Evolutionary conservation across 1,140 invertebrate species (phyloP).

Genomic region (Dryas iulia): DNA sequence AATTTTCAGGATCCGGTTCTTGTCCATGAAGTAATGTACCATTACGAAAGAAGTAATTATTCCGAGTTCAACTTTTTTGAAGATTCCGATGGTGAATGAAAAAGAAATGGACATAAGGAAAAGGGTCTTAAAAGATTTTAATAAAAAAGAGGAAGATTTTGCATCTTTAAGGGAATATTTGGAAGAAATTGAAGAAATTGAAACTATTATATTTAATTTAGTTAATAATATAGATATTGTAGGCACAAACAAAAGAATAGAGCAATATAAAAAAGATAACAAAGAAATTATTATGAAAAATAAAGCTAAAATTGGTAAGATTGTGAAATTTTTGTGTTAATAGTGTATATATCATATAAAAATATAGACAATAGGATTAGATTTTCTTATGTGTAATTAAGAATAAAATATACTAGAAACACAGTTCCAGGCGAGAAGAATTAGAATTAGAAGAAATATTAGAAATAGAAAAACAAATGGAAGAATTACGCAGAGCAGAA

Average conservation of each 20-base stretch:
- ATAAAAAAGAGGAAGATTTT: constrained; percentile 96
- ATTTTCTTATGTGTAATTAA: too few relatives aligned
- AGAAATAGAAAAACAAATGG: constrained; percentile 89
- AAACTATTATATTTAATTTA: constrained; percentile 95
- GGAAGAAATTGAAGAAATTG: constrained; percentile 96
- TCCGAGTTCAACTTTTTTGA: constrained; percentile 97
- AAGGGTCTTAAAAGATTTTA: constrained; percentile 93
- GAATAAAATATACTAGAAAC: too few relatives aligned
- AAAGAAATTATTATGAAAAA: constrained; percentile 94
- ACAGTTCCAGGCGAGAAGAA: constrained; percentile 81
- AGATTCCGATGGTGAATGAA: constrained; percentile 96
- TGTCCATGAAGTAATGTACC: constrained; percentile 81
- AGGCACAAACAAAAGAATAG: constrained; percentile 94
- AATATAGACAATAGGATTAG: too few relatives aligned
- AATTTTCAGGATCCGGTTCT: constrained; percentile 85
- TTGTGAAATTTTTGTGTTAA: too few relatives aligned
- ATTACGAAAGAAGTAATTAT: constrained; percentile 93
- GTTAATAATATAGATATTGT: constrained; percentile 94
- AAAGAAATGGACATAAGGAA: constrained; percentile 98
- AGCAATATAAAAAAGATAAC: constrained; percentile 97
- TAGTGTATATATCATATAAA: too few relatives aligned
- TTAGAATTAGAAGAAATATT: constrained; percentile 93
- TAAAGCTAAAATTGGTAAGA: constrained; percentile 84
- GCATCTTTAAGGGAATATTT: constrained; percentile 90
- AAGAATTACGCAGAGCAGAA: constrained; percentile 84